Evolutionary conservation across 2,888 invertebrate species (phyloP), one percentile per base, ranked within the genome.

Genomic region (Xestia sexstrigata): DNA sequence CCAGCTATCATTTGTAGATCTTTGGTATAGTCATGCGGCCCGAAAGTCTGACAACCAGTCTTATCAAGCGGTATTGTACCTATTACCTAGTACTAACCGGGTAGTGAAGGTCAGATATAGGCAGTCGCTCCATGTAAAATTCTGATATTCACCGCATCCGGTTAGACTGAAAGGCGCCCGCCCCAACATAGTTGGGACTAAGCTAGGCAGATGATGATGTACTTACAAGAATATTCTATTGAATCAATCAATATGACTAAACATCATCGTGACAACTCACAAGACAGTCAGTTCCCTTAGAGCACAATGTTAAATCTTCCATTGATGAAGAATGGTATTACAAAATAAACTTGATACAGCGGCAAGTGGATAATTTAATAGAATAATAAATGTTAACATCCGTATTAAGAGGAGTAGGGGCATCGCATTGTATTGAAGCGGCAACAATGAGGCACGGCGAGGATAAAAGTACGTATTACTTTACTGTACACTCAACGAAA

Each of bases 361-460:
- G 70, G 78, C 82, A 79, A 83, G 84, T 82, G 85, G 89, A 86
- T 88, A 88, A 88, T 88, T 88, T 89, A 95, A 94, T 95, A 95
- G 94, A 95, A 95, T 95, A 95, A 95, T 96, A 95, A 96, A 96
- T 94, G 96, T 94, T 93, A 93, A 94, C 96, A 95, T 96, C 96
- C 96, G 95, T 93, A 95, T 95, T 96, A 96, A 94, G 93, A 93
- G 91, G 92, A 93, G 92, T 93, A 94, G 94, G 94, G 94, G 93
- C 94, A 92, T 93, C 93, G 93, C 92, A 95, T 94, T 93, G 93
- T 95, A 93, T 93, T 92, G 93, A 92, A 94, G 92, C 93, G 92
- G 90, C 93, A 92, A 93, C 94, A 95, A 94, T 94, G 92, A 92
- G 89, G 89, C 91, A 90, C 93, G 92, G 90, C 90, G 91, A 89